Base-by-base conservation (phyloP, 2,797 vertebrate genomes). In the Karalla daura region DNA sequence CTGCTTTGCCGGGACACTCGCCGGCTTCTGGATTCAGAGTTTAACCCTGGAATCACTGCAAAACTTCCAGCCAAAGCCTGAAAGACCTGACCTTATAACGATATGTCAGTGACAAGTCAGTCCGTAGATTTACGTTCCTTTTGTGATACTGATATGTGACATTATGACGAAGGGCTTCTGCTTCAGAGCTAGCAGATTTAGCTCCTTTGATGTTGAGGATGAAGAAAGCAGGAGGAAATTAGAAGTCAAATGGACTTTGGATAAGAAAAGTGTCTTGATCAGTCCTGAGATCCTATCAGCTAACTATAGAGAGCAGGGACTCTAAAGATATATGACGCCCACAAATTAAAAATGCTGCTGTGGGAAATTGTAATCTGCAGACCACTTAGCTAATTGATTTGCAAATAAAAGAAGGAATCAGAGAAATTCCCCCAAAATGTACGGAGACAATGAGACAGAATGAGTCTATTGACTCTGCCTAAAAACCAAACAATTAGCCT, bases 1-100 rank as follows among this genome's bases (percentile, higher is more conserved):
- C 46, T 51, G 74, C 50, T 11, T 58, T 20, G 46, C 69, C 68
- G 72, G 28, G 63, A 72, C 40, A 45, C 40, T 14, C 40, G 41
- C 40, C 12, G 8, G 53, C 69, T 51, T 73, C 66, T 47, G 24
- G 40, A 32, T 2, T 3, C 46, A 53, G 55, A 52, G 41, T 41
- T 44, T 63, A 59, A 62, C 49, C 35, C 47, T 3, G 58, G 30
- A 46, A 72, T 61, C 58, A 58, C 61, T 53, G 44, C 59, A 49
- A 35, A 54, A 25, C 32, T 28, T 14, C 2, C 2, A 52, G n/a
- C n/a, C 37, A 7, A 10, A 7, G 28, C 6, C 6, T 5, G 28
- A 10, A 10, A 1, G 28, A 6, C 10, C 7, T 30, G 28, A 2
- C 3, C 6, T 10, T 30, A 30, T 7, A 30, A 30, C 10, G 10